phyloP scores from a whole-genome alignment of 2,797 vertebrate species.

The Botia kubotai region DNA sequence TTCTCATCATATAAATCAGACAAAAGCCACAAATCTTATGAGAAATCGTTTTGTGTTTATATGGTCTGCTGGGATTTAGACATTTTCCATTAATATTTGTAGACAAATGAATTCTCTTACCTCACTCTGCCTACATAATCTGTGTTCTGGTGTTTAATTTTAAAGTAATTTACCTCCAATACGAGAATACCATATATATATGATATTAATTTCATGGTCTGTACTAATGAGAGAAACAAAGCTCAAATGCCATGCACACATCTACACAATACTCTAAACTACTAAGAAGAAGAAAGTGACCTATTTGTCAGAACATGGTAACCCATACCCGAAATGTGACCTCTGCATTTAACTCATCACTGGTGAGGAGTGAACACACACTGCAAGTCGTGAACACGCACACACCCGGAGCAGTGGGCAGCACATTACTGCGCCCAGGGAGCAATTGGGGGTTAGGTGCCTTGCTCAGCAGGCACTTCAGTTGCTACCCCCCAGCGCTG shows the following conservation, averaged over 20 bases:
- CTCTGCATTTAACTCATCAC: no score
- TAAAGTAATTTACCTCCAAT: slow-evolving; percentile 80
- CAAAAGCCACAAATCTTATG: slow-evolving; percentile 40
- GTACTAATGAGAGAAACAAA: slow-evolving; percentile 68
- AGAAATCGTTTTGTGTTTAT: slow-evolving; percentile 58
- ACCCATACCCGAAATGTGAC: no score
- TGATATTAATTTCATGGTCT: slow-evolving; percentile 78
- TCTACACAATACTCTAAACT: slow-evolving; percentile 43
- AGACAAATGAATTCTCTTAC: slow-evolving; percentile 80
- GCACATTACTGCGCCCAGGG: no score
- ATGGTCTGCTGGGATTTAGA: slow-evolving; percentile 65
- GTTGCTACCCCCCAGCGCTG: no score
- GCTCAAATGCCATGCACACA: slow-evolving; percentile 64
- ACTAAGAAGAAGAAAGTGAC: no score
- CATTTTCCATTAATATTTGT: slow-evolving; percentile 81
- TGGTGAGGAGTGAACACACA: no score
- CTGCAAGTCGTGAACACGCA: no score
- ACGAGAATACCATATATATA: slow-evolving; percentile 72
- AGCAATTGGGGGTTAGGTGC: no score
- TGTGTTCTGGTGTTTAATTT: slow-evolving; percentile 81
- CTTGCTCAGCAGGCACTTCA: no score
- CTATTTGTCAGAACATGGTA: no score
- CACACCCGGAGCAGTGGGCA: no score
- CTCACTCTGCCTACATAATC: slow-evolving; percentile 74
- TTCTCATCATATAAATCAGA: slow-evolving; percentile 22